Evolutionary conservation across 2,113 vertebrate species (phyloP), one percentile per base, ranked within the genome.

Genomic region (Promerops cafer): DNA sequence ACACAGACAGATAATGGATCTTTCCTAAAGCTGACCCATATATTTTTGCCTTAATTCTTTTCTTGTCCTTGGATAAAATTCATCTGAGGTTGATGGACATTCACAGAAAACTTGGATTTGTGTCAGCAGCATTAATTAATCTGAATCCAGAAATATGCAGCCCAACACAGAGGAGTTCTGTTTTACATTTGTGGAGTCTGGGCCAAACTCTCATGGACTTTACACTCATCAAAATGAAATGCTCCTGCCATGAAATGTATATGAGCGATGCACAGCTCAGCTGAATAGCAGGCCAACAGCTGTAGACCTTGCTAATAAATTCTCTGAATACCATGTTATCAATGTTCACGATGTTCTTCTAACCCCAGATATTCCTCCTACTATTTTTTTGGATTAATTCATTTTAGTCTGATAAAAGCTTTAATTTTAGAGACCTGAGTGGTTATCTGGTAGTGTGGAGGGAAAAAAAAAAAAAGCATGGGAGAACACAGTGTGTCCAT

Each of bases 261-360:
- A 82, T 93, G 88, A 94, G 86, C 2, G 17, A 90, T 30, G 40
- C 69, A 78, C 60, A 75, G 85, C 90, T 90, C 77, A 65, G 74
- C 69, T 87, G 83, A 95, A 92, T 87, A 96, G 86, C 72, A 93
- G 60, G 69, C 93, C 72, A 93, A 94, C 94, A 97, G 94, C 96
- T 97, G 96, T 96, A 90, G 96, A 92, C 56, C 89, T 93, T 63
- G 82, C 72, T 89, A 89, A 93, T 94, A 97, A 95, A 97, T 96
- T 96, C 96, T 27, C 65, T 60, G 86, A 90, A 96, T 96, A 50
- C 80, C 94, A 76, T 35, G 44, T 96, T 93, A 94, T 87, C 92
- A 88, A 39, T 75, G 74, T 95, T 90, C 71, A 75, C 27, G 14
- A 89, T 68, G 89, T 87, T 87, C 80, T 75, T 83, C 61, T 75